phyloP scores from a whole-genome alignment of 2,888 invertebrate genomes.

The Nemapogon koenigi region DNA sequence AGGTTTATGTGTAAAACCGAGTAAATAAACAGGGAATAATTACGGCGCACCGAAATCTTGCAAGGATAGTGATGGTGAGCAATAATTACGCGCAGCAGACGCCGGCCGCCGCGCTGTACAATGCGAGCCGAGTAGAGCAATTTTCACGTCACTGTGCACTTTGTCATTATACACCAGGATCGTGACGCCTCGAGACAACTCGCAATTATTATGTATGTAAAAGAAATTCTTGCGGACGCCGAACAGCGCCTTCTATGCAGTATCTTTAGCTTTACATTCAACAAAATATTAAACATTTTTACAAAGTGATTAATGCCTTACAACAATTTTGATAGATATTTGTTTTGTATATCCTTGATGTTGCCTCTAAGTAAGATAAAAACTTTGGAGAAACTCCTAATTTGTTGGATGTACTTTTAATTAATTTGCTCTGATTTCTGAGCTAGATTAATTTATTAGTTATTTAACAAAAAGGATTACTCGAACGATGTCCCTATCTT shows the following conservation, averaged over 20 bases:
- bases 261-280: conserved; percentile 17
- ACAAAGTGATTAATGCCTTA: no score
- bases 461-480: no score
- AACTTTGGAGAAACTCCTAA: no score
- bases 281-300: no score
- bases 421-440: no score
- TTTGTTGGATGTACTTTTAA: no score
- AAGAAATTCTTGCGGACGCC: conserved; percentile 54
- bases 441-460: no score
- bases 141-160: conserved; percentile 62
- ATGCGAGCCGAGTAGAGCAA: conserved; percentile 34
- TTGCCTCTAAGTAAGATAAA: no score
- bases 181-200: conserved; percentile 64
- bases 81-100: conserved; percentile 7
- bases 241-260: conserved; percentile 35
- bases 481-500: no score
- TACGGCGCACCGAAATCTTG: conserved; percentile 5
- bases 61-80: conserved; percentile 7
- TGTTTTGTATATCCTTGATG: no score
- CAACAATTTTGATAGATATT: no score
- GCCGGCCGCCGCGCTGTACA: conserved; percentile 2
- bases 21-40: conserved; percentile 8
- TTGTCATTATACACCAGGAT: conserved; percentile 63
- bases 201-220: conserved; percentile 64
- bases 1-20: conserved; percentile 6